Evolutionary conservation across 2,797 vertebrate genomes (phyloP), one percentile per base, ranked within the genome.

Genomic region (Cetoscarus ocellatus): DNA sequence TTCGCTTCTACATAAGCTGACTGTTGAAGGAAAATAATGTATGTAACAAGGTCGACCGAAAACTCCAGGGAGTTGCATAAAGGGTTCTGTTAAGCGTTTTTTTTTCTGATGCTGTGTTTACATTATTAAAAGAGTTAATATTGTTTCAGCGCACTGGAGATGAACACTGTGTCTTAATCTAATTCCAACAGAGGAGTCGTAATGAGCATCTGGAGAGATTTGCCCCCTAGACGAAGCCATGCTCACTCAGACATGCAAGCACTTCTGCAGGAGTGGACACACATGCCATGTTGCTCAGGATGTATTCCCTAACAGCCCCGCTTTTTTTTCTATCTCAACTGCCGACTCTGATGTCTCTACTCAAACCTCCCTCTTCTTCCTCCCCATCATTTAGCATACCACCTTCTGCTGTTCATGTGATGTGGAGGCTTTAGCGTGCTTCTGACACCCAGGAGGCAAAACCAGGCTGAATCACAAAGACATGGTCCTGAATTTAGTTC

Each of bases 351-450:
- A 48, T 55, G 6, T 79, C 40, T 54, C 53, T 67, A 63, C 61
- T 61, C 10, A 17, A 64, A 61, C 51, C 44, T 17, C 40, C 48
- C 27, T 57, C 51, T 18, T 59, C 42, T 36, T 58, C 63, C 43
- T 43, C 47, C 15, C 49, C 42, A 19, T 53, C 61, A 9, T 53
- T 27, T 49, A 63, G 62, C 34, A 62, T 55, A 69, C 69, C 60
- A 75, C 71, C 80, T 79, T 70, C 75, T 73, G 77, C 65, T 73
- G 50, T 68, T 69, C 70, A 77, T 67, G 80, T 39, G 35, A 35
- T 83, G 69, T 78, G 60, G 47, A 78, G 83, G 70, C 67, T 59
- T 54, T 40, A 69, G 52, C 48, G 59, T 1, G 8, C 67, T 73
- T 38, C 67, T 3, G 7, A 75, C 57, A 84, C 72, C 57, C 75